Conservation (phyloP, 2,113 vertebrate genomes). For the Athene cunicularia region DNA sequence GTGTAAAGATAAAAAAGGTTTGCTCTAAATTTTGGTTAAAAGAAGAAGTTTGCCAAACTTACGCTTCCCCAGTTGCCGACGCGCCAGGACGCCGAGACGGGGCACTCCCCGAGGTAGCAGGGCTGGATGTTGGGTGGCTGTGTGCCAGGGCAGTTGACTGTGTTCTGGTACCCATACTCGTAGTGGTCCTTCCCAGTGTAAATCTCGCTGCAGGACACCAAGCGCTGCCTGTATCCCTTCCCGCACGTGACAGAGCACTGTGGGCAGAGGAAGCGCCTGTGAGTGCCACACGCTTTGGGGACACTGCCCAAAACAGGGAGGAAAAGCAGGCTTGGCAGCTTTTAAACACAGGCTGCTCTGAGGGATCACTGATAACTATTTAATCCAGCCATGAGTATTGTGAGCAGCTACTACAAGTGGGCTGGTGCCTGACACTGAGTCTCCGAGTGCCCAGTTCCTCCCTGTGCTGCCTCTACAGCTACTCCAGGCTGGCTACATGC, state of each 20-base stretch:
- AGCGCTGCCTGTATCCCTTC: constrained; percentile 90
- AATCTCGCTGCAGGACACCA: constrained; percentile 93
- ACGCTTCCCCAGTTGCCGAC: constrained; percentile 92
- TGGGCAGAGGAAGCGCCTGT: neutral
- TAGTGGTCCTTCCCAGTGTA: constrained; percentile 92
- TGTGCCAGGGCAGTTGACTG: constrained; percentile 85
- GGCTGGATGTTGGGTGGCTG: constrained; percentile 87
- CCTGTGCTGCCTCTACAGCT: neutral
- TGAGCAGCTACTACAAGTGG: neutral
- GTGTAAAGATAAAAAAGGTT: neutral
- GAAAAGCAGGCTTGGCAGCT: neutral
- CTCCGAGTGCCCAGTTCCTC: neutral
- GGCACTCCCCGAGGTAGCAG: constrained; percentile 85
- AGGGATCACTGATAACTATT: neutral
- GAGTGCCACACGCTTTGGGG: fast-evolving
- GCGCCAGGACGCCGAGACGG: constrained; percentile 82
- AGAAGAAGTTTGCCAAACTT: constrained; percentile 48
- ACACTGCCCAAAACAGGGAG: neutral
- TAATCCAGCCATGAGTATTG: neutral
- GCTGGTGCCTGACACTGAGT: neutral
- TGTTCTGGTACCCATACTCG: constrained; percentile 90
- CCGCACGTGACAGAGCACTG: constrained; percentile 95
- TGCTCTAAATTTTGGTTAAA: fast-evolving
- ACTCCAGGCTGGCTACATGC: neutral
- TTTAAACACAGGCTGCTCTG: neutral